phyloP scores from a whole-genome alignment of 2,113 vertebrate species.

The Salminus brasiliensis region DNA sequence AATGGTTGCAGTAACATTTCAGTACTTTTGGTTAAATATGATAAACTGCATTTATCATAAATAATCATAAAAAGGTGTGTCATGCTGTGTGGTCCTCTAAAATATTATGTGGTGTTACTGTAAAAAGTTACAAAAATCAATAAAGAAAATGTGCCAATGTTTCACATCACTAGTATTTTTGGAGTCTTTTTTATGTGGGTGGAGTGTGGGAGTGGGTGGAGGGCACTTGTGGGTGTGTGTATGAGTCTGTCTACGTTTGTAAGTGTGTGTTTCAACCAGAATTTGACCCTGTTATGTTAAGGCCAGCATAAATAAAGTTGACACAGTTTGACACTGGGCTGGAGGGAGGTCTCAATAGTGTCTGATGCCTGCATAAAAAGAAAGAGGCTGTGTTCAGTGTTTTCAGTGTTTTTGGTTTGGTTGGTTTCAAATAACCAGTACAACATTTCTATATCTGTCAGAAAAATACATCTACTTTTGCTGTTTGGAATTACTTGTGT shows the following conservation, averaged over 20 bases:
- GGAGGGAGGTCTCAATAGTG: no score
- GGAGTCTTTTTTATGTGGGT: neutral
- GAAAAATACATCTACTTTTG: neutral
- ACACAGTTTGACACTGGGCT: neutral
- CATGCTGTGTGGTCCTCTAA: no score
- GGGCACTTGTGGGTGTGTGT: neutral
- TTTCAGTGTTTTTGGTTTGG: neutral
- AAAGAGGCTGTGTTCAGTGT: no score
- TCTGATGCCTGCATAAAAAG: no score
- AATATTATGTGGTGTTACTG: neutral
- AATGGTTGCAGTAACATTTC: no score
- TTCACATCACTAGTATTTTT: neutral
- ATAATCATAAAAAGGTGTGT: no score
- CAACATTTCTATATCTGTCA: neutral
- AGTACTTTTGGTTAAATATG: no score
- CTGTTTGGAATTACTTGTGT: neutral
- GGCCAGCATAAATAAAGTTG: neutral
- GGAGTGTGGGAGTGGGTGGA: no score
- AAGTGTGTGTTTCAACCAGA: neutral
- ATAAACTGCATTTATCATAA: no score
- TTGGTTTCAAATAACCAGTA: no score
- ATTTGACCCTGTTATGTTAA: neutral
- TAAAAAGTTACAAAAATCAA: neutral
- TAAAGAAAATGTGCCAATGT: neutral
- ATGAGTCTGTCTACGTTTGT: neutral